Percentiles rank a stretch among this genome's conserved stretches.
These are phyloP conservation scores for Lithodes maja DNA, from an alignment of 2,888 invertebrate species.

Conservation along the genomic window DNA sequence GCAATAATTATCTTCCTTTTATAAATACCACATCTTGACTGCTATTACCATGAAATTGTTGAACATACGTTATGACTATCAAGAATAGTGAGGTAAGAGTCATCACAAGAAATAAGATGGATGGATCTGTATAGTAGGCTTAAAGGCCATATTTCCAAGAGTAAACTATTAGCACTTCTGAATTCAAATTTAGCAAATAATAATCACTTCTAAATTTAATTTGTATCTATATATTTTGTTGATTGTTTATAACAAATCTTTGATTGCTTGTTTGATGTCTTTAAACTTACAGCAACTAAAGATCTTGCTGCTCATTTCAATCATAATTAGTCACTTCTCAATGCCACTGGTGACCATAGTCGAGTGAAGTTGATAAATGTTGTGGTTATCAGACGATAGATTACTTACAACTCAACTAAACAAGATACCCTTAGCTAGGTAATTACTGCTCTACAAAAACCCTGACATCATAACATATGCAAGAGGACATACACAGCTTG, in stretches of 20 bases:
- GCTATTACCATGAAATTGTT: constrained; percentile 26
- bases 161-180: neutral
- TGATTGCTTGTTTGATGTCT: constrained; percentile 26
- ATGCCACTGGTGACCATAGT: constrained; percentile 15
- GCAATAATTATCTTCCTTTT: constrained; percentile 38
- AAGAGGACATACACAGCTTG: constrained; percentile 32
- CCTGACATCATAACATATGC: constrained; percentile 40
- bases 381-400: constrained; percentile 16
- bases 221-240: neutral
- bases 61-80: constrained; percentile 38
- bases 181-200: neutral
- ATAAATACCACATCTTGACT: constrained; percentile 42
- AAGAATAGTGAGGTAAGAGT: constrained; percentile 46
- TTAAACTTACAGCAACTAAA: neutral
- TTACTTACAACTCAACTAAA: constrained; percentile 10
- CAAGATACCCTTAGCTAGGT: neutral
- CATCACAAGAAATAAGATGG: constrained; percentile 50
- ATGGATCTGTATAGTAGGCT: constrained; percentile 38
- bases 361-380: neutral
- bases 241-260: constrained; percentile 4
- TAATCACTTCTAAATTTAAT: neutral
- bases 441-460: constrained; percentile 2
- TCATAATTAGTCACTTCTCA: constrained; percentile 16
- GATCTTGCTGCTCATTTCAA: neutral
- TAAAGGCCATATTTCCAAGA: neutral